Evolutionary conservation across 2,888 invertebrate genomes (phyloP), one percentile per base, ranked within the genome.

Genomic region (Tetragnatha montana): DNA sequence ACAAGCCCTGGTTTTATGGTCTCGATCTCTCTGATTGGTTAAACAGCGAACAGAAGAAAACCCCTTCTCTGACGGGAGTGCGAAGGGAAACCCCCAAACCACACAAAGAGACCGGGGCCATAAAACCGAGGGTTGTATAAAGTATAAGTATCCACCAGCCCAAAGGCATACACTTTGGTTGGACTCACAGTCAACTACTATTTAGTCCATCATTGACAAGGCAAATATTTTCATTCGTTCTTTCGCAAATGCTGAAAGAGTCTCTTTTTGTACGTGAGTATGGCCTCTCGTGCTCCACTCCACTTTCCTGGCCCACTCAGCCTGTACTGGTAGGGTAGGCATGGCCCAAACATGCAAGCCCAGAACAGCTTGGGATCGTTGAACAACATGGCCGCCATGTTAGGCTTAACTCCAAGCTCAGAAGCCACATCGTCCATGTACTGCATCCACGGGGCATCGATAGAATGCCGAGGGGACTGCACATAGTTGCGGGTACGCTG

Each of bases 351-450:
- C 17, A 93, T 85, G 60, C 93, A 91, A 7, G 91, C 91, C 21
- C 93, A 71, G 93, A 91, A 92, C 6, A 92, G 91, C n/a, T 82
- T 60, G 0, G 92, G 92, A 83, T 93, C 93, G 50, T 93, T 91
- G 49, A 93, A 51, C 50, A 92, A 79, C 14, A 92, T 91, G 91
- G 92, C 92, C 92, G 93, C 87, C 68, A 94, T 76, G 89, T 93
- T 92, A 0, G 94, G 94, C 87, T 92, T 92, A 89, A 93, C 93
- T 19, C 94, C 94, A 73, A 93, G 92, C 7, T 93, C 71, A 50
- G 92, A 91, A 12, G 94, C 94, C 87, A 94, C 89, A 82, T 94
- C 93, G 91, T 94, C 94, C 94, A 94, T 93, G 91, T 93, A 94
- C 7, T 70, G 60, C 8, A 92, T 76, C 91, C 91, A 92, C 78